Base-by-base conservation (phyloP, 2,797 vertebrate species). In the Pipistrellus nathusii region DNA sequence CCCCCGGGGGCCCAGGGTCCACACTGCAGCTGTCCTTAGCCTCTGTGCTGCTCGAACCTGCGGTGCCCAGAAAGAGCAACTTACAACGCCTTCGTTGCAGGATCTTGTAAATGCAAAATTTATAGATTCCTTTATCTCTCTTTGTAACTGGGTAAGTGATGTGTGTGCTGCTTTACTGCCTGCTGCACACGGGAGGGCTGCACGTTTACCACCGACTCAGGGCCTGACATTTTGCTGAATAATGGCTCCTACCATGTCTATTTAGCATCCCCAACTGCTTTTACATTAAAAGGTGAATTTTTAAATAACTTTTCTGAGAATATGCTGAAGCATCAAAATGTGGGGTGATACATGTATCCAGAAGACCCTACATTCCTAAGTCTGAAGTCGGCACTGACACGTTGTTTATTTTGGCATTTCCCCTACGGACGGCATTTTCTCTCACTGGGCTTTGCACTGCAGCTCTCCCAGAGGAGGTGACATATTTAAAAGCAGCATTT, bases 91-190 rank as follows among this genome's bases (percentile, higher is more conserved):
- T 99, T 99, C 99, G 99, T 99, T 99, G 99, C 99, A 99, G 99
- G 99, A 99, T 98, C 99, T 99, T 99, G 99, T 99, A 99, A 99
- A 99, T 99, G 99, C 98, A 99, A 99, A 99, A 99, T 99, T 99
- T 99, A 99, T 99, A 99, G 99, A 99, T 99, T 99, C 99, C 99
- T 99, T 99, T 98, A 99, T 99, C 98, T 98, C 98, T 98, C 99
- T 99, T 99, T 99, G 99, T 98, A 99, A 99, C 99, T 98, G 99
- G 99, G 98, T 98, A 98, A 99, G 99, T 99, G 99, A 99, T 99
- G 99, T 99, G 99, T 99, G 99, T 98, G 99, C 96, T 46, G 85
- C 23, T 18, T 90, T 62, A 48, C 1, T 44, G 48, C 95, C 83
- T 44, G 51, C 32, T 23, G 32, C 2, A 9, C n/a, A 1, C 13